Percentiles rank a stretch among this genome's conserved stretches.
phyloP scores from a whole-genome alignment of 1,140 invertebrate species.

The Matsumurasca onukii region DNA sequence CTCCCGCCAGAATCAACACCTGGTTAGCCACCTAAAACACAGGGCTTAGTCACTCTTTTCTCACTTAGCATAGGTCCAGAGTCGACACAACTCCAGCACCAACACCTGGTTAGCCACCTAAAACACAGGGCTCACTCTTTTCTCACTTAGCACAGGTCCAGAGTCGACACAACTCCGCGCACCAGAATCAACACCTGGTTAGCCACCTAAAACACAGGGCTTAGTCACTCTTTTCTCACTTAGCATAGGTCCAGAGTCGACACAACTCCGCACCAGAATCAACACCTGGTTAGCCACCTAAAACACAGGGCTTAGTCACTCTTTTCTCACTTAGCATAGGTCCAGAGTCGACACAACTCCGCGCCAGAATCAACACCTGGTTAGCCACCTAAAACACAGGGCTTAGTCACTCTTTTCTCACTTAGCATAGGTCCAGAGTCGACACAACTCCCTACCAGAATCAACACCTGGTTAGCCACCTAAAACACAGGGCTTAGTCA shows the following conservation, averaged over 20 bases:
- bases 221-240: too few species aligned
- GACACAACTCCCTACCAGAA: slow-evolving; percentile 88
- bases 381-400: slow-evolving; percentile 58
- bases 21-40: slow-evolving; percentile 68
- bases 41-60: too few species aligned
- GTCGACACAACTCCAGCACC: slow-evolving; percentile 80
- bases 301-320: too few species aligned
- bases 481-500: slow-evolving; percentile 54
- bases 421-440: too few species aligned
- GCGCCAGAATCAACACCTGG: slow-evolving; percentile 82
- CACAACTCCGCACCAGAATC: slow-evolving; percentile 88
- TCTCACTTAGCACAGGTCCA: too few species aligned
- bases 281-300: slow-evolving; percentile 74
- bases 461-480: slow-evolving; percentile 73
- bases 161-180: slow-evolving; percentile 80
- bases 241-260: too few species aligned
- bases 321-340: too few species aligned
- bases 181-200: slow-evolving; percentile 78
- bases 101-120: slow-evolving; percentile 74
- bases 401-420: too few species aligned
- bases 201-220: slow-evolving; percentile 64
- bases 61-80: too few species aligned
- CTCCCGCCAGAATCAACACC: slow-evolving; percentile 85
- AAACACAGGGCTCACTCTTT: too few species aligned
- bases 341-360: slow-evolving; percentile 89